Conservation (phyloP, 2,888 invertebrate species). For the Ormia ochracea region DNA sequence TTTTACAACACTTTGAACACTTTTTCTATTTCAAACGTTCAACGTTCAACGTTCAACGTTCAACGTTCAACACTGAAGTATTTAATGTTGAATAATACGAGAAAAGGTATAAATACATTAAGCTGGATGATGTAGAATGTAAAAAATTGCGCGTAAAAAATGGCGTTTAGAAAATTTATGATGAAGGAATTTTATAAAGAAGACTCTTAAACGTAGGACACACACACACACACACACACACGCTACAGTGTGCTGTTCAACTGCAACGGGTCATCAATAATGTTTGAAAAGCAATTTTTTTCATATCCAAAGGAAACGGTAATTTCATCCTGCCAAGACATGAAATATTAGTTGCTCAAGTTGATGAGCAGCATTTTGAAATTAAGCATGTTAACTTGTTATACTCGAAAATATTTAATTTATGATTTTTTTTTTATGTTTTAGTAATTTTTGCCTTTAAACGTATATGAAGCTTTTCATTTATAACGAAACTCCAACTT, state of each 20-base stretch:
- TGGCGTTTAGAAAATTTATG: conserved; percentile 48
- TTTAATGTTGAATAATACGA: conserved; percentile 2
- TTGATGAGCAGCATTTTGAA: conserved; percentile 29
- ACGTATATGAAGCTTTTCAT: conserved; percentile 4
- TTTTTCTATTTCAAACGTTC: conserved; percentile 19
- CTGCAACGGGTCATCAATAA: conserved; percentile 55
- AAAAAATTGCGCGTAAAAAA: conserved; percentile 45
- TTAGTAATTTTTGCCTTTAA: not conserved
- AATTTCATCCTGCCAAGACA: conserved; percentile 40
- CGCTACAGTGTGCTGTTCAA: conserved; percentile 29
- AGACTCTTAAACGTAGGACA: not conserved
- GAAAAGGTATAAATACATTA: conserved; percentile 45
- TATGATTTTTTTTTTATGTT: conserved; percentile 7
- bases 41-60: not conserved
- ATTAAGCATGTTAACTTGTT: conserved; percentile 22
- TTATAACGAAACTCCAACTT: not conserved
- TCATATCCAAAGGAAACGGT: conserved; percentile 40
- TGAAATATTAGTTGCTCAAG: conserved; percentile 49
- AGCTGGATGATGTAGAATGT: not conserved
- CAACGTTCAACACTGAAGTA: not conserved
- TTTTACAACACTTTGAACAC: conserved; percentile 43
- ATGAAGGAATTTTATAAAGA: conserved; percentile 43
- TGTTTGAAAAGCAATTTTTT: conserved; percentile 46
- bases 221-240: not conserved
- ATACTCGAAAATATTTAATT: conserved; percentile 38